A percentile compares a stretch with the other conserved stretches of the same genome.
phyloP scores from a whole-genome alignment of 2,797 vertebrate species.

The Petrocephalus sullivani region DNA sequence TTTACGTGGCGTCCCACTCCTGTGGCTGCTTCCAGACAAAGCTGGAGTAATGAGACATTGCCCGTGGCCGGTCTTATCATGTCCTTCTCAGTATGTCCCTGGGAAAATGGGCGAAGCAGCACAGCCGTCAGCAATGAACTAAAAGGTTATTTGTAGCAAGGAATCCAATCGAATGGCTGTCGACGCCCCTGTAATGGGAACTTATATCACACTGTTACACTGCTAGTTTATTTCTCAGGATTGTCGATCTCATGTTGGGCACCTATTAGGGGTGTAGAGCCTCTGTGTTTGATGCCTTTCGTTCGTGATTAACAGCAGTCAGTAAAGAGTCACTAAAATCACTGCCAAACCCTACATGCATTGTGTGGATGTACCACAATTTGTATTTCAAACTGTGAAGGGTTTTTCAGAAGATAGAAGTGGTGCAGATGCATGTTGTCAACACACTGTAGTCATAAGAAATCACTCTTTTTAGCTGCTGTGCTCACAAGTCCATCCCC shows the following conservation, averaged over 20 bases:
- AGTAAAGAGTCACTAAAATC: neutral
- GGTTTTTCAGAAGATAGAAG: neutral
- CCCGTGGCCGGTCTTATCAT: neutral
- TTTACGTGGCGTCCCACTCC: neutral
- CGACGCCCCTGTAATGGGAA: neutral
- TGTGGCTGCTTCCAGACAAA: neutral
- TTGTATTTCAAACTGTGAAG: neutral
- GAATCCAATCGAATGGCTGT: neutral
- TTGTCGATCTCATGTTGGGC: neutral
- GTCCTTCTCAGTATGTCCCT: neutral
- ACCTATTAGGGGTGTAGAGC: neutral
- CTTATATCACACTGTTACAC: neutral
- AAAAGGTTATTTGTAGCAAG: constrained; percentile 1
- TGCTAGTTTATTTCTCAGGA: neutral
- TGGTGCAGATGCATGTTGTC: neutral
- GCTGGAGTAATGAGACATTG: neutral
- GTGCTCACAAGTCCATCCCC: neutral
- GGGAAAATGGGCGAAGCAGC: neutral
- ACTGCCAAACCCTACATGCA: neutral
- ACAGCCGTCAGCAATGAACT: neutral
- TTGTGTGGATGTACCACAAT: neutral
- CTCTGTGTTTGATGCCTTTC: neutral
- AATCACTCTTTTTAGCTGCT: neutral
- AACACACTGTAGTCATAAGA: neutral
- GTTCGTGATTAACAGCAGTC: neutral